Conservation (phyloP, 2,888 invertebrate species). For the Cantharis nigra region DNA sequence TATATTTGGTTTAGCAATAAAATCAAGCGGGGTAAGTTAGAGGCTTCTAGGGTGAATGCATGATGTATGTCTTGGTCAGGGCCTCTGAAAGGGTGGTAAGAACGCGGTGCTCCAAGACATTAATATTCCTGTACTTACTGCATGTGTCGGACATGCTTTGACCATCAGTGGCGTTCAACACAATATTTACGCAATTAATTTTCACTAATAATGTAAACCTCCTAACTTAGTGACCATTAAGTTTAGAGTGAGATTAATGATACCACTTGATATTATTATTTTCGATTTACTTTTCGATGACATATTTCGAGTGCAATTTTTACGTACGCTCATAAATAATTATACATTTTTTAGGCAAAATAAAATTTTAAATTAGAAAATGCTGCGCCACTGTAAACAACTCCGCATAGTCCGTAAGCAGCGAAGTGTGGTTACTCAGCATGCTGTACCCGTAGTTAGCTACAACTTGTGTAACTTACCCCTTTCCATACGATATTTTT, state of each 20-base stretch:
- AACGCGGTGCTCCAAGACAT: constrained; percentile 55
- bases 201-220: neutral
- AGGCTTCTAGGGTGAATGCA: constrained; percentile 46
- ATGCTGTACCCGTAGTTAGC: constrained; percentile 45
- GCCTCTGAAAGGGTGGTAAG: constrained; percentile 53
- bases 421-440: constrained; percentile 42
- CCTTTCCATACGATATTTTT: constrained; percentile 48
- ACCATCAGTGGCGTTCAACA: constrained; percentile 41
- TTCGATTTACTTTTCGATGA: neutral
- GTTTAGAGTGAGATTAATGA: neutral
- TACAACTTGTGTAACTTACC: constrained; percentile 47
- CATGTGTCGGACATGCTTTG: constrained; percentile 49
- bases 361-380: neutral
- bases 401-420: constrained; percentile 36
- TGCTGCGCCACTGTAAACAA: constrained; percentile 20
- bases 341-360: neutral
- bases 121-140: constrained; percentile 54
- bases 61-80: constrained; percentile 55
- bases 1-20: constrained; percentile 57
- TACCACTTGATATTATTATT: neutral
- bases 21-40: constrained; percentile 52
- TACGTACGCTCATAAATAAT: neutral
- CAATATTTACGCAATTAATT: neutral
- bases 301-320: neutral
- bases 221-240: neutral